These are phyloP conservation scores for Macrocentrus cingulum DNA, from an alignment of 1,140 invertebrate species.

Conservation along the genomic window DNA sequence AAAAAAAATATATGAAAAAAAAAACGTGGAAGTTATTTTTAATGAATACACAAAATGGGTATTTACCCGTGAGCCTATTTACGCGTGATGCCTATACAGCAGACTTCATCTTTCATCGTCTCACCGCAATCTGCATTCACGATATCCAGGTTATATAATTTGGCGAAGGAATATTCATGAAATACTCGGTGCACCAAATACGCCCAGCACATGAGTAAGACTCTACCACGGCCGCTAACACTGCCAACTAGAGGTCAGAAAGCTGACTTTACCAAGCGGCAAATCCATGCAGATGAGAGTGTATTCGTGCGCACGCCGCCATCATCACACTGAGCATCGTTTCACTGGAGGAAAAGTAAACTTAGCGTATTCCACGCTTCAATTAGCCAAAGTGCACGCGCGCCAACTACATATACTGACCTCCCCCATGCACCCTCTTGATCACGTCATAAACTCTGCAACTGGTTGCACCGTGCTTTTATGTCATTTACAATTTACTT, in stretches of 20 bases:
- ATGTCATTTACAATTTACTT: not conserved
- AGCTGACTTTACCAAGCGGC: constrained; percentile 48
- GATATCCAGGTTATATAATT: constrained; percentile 22
- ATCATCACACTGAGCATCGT: not conserved
- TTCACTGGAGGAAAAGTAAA: constrained; percentile 28
- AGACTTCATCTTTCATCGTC: not conserved
- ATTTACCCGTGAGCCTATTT: no score
- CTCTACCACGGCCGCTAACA: not conserved
- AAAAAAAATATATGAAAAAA: no score
- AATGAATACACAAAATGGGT: no score
- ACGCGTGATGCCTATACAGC: no score
- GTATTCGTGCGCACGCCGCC: not conserved
- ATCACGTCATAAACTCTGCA: constrained; percentile 20
- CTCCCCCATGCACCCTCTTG: not conserved
- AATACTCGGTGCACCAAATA: not conserved
- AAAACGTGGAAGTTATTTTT: no score
- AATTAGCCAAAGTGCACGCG: constrained; percentile 55
- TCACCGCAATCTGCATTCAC: constrained; percentile 4
- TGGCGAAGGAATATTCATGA: constrained; percentile 24
- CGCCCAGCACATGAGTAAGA: not conserved
- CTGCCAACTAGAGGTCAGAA: constrained; percentile 35
- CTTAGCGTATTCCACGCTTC: constrained; percentile 45
- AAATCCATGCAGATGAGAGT: constrained; percentile 54
- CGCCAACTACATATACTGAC: not conserved
- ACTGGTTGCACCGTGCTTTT: constrained; percentile 1